Base-by-base conservation (phyloP, 2,888 invertebrate genomes). In the Cerastis leucographa region DNA sequence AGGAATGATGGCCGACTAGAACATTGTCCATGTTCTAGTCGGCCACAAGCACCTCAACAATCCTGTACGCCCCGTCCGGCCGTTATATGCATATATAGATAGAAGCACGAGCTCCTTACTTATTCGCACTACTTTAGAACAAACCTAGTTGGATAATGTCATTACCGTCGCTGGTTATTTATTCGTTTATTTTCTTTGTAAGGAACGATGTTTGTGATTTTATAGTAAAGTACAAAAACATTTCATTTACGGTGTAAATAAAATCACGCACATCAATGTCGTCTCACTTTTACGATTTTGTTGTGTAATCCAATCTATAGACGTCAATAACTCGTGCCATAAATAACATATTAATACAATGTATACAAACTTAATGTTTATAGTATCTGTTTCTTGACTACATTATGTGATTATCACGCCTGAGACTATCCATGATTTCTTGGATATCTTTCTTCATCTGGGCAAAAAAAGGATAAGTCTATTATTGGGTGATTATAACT, bases 231-330 rank as follows among this genome's bases (percentile, higher is more conserved):
- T 14, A 2, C 14, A 46, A 42, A 35, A 62, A 62, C n/a, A 29
- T 72, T 49, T 49, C 19, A 19, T 19, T 76, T 17, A 46, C 14
- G 19, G 5, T 17, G 40, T 67, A 67, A 35, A 29, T 61, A 54
- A 72, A 44, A 61, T 46, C 51, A 42, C 35, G 22, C 29, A 49
- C 75, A 42, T 59, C 22, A 79, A 65, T 42, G 14, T 75, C 22
- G 14, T 70, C 61, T 22, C 9, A 46, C n/a, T 77, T 80, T 80
- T 61, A 75, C 69, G 61, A 75, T 70, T 66, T 61, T 70, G 11
- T 80, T 80, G 70, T 66, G 40, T 74, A 40, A 51, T 44, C 68
- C 49, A 65, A 65, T 68, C 8, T 42, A 14, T 9, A 75, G 54
- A 46, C 54, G 44, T 14, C 51, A 35, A 54, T 11, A 78, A 69